phyloP scores from a whole-genome alignment of 2,888 invertebrate genomes.

The Leptopilina syphax region DNA sequence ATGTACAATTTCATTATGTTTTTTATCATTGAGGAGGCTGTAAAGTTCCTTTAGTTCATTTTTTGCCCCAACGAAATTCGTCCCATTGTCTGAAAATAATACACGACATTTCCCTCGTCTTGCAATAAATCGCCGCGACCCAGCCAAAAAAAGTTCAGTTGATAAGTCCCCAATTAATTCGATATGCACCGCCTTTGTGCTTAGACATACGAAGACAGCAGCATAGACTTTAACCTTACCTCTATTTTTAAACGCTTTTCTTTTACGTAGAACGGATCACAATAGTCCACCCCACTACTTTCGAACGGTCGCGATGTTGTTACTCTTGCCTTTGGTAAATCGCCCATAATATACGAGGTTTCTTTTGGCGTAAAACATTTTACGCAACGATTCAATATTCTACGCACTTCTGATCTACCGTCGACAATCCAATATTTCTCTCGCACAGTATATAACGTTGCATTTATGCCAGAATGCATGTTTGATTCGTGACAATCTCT shows the following conservation, averaged over 20 bases:
- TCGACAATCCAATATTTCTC: constrained; percentile 32
- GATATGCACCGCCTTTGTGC: constrained; percentile 50
- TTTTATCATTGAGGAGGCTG: background rate
- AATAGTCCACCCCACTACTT: constrained; percentile 61
- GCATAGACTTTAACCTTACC: constrained; percentile 55
- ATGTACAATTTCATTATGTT: background rate
- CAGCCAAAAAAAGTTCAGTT: background rate
- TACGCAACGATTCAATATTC: background rate
- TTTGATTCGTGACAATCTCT: constrained; percentile 10
- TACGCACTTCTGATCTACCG: background rate
- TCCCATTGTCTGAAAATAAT: background rate
- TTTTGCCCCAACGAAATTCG: background rate
- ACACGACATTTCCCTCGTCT: background rate
- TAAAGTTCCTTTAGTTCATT: background rate
- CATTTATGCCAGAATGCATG: constrained; percentile 32
- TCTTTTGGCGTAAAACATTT: background rate
- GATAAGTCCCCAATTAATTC: background rate
- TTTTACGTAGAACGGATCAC: constrained; percentile 58
- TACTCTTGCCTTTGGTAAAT: constrained; percentile 50
- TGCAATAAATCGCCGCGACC: background rate
- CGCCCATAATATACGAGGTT: constrained; percentile 36
- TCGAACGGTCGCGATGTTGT: constrained; percentile 58
- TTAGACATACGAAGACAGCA: constrained; percentile 60
- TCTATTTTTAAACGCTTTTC: constrained; percentile 47
- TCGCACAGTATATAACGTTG: constrained; percentile 1